Evolutionary conservation across 2,888 invertebrate genomes (phyloP).

Genomic region (Sinhomidia bicolor): DNA sequence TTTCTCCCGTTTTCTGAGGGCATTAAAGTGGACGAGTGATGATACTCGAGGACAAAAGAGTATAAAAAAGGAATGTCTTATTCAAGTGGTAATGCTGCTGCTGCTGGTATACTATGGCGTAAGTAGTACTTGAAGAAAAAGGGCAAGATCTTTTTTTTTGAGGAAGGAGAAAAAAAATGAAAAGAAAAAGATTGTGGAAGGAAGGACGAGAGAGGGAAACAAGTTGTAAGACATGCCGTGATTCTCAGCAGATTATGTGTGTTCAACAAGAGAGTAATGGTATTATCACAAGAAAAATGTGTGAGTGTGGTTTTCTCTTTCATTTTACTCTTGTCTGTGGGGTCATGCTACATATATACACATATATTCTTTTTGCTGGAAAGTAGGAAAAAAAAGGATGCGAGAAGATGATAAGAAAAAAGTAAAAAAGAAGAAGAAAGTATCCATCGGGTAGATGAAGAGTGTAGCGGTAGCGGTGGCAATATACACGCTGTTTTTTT

Average conservation of each 20-base stretch:
- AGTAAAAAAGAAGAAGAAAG: too few relatives aligned
- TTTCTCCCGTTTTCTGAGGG: not conserved
- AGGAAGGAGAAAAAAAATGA: not conserved
- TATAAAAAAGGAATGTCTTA: too few relatives aligned
- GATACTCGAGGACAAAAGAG: not conserved
- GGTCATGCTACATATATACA: too few relatives aligned
- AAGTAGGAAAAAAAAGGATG: not conserved
- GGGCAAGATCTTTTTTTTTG: not conserved
- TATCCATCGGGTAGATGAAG: slow-evolving; percentile 9
- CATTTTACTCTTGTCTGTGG: not conserved
- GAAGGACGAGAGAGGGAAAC: not conserved
- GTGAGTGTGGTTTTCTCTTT: not conserved
- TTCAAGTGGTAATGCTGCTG: too few relatives aligned
- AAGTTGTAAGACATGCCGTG: slow-evolving; percentile 3
- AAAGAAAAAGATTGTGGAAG: not conserved
- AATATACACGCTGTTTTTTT: not conserved
- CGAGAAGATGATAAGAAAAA: not conserved
- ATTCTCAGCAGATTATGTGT: slow-evolving; percentile 8
- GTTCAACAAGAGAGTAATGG: slow-evolving; percentile 36
- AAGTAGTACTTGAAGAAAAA: not conserved
- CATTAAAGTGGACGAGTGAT: slow-evolving; percentile 12
- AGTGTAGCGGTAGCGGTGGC: too few relatives aligned
- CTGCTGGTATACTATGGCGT: not conserved
- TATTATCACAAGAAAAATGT: slow-evolving; percentile 9
- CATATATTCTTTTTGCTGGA: not conserved